Conservation (phyloP, 92 coral and sea anemone genomes). For the Phenganax subtilis region DNA sequence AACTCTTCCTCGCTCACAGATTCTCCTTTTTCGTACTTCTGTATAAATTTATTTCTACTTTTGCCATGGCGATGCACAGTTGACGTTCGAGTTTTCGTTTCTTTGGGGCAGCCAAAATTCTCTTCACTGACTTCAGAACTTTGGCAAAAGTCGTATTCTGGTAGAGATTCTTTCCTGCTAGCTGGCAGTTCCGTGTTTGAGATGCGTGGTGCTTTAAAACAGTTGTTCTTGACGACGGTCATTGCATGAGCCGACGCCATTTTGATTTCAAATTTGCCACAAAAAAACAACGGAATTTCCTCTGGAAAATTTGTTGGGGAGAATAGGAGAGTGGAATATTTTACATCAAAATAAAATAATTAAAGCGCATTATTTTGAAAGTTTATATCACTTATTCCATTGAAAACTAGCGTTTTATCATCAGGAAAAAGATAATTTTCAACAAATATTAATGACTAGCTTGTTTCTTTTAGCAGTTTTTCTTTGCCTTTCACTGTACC, state of each 20-base stretch:
- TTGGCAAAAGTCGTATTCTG: constrained; percentile 21
- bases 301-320: constrained; percentile 27
- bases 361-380: background rate
- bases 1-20: constrained; percentile 78
- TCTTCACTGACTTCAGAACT: constrained; percentile 50
- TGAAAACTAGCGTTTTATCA: background rate
- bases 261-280: constrained; percentile 56
- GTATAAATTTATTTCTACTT: constrained; percentile 58
- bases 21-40: constrained; percentile 56
- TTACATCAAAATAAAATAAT: background rate
- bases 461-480: background rate
- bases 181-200: constrained; percentile 82
- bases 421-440: background rate
- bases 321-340: background rate
- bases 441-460: background rate
- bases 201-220: constrained; percentile 87
- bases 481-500: constrained; percentile 8
- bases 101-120: constrained; percentile 28
- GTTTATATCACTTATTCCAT: background rate
- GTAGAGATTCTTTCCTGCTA: constrained; percentile 62
- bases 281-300: constrained; percentile 40
- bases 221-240: constrained; percentile 77
- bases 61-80: constrained; percentile 53
- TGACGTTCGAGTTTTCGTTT: constrained; percentile 36
- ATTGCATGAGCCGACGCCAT: constrained; percentile 92